Base-by-base conservation (phyloP, 2,113 vertebrate species). In the Brachypodius melanocephalos region DNA sequence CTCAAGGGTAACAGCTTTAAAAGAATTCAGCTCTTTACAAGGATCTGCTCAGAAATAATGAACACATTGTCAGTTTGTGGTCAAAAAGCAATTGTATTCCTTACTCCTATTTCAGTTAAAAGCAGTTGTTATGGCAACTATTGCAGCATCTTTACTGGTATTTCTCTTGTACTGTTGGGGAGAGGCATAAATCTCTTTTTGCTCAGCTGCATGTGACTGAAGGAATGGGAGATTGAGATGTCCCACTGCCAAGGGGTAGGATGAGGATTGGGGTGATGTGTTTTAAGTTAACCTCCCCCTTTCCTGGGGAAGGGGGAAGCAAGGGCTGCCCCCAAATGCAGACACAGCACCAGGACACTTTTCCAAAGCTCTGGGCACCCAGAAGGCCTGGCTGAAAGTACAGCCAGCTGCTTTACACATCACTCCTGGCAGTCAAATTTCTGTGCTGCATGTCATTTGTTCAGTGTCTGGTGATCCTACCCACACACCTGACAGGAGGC, bases 61-160 rank as follows among this genome's bases (percentile, higher is more conserved):
- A 95, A 74, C 49, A 69, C 51, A 83, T 32, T 89, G 77, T 68
- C 89, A 74, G 51, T 82, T 49, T 81, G 15, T 79, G 43, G 52
- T 74, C 79, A 82, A 85, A 73, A 87, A 54, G n/a, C 55, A 75
- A 90, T 43, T 21, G 14, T 63, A 36, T 85, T 88, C 68, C 52
- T 66, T 62, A 45, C 25, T 61, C 76, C 51, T 79, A 12, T 55
- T 81, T 34, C 52, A 75, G 72, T 83, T 88, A 66, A 88, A 87
- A 89, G 81, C 83, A 80, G 86, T 97, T 96, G 94, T 96, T 97
- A 96, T 84, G 96, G 89, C 90, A 96, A 96, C 93, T 80, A 21
- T 63, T 90, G 72, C 68, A 63, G 54, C 61, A 51, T 69, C 69
- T 87, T 80, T 59, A 43, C 66, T 13, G 8, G 31, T 82, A 43